Base-by-base conservation (phyloP, 1,140 invertebrate genomes). In the Drosophila kanapiae region DNA sequence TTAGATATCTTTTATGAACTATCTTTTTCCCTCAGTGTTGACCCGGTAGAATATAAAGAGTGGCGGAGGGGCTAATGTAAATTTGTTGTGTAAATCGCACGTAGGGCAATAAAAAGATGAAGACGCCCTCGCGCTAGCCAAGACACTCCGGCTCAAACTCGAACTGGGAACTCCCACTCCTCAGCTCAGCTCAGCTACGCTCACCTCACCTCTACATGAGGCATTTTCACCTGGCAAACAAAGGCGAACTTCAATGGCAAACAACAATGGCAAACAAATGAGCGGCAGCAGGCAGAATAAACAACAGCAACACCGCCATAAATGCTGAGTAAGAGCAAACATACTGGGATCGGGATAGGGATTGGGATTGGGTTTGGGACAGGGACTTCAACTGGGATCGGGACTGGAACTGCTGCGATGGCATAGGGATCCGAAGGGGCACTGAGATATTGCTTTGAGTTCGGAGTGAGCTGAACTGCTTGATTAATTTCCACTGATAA, bases 401-500 rank as follows among this genome's bases (percentile, higher is more conserved):
- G 40, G 43, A 58, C 23, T 18, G 63, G 63, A 1, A 23, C 1
- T 23, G 23, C 23, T 23, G 23, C 23, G 23, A 23, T 23, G 23
- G 38, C 38, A 42, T 18, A 29, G 37, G 61, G 47, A 43, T n/a
- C 29, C 51, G 29, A 33, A 54, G 56, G 33, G 40, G 40, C 70
- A 47, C 29, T 38, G 64, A 65, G 65, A 37, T 45, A n/a, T n/a
- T 61, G 48, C 69, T 64, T 40, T 38, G 58, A 74, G 69, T 45
- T 47, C 61, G 60, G 60, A 69, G 61, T 65, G 65, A 68, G 60
- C 58, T 63, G 58, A 68, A 77, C 51, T 70, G 76, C 75, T 84
- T 91, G 88, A 91, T 91, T 91, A 91, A 91, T 91, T 91, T 91
- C 70, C 48, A 80, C 88, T 88, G 88, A 91, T 91, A 91, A 91